Evolutionary conservation across 1,140 invertebrate species (phyloP).

Genomic region (Drosophila subpulchrella): DNA sequence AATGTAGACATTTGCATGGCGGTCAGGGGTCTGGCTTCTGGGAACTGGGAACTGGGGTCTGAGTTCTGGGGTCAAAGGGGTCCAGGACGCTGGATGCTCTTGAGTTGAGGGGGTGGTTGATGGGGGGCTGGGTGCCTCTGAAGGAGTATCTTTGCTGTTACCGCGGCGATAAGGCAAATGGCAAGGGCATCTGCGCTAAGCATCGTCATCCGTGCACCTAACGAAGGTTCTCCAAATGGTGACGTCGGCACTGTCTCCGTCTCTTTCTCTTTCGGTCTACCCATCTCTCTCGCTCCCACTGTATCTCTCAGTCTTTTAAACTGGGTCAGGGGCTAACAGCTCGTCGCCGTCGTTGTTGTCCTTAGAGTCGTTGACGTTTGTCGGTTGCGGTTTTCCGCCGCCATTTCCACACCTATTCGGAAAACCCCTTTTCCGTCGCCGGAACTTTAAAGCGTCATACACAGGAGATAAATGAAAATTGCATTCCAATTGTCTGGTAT

Average conservation of each 20-base stretch:
- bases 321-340: conserved; percentile 73
- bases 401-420: conserved; percentile 23
- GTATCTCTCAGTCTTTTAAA: conserved; percentile 48
- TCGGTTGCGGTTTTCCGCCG: conserved; percentile 44
- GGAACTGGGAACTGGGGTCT: no score
- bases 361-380: conserved; percentile 61
- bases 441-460: conserved; percentile 4
- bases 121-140: background rate
- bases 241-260: conserved; percentile 59
- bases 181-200: conserved; percentile 55
- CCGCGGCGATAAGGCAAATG: conserved; percentile 50
- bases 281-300: conserved; percentile 10
- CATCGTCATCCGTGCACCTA: conserved; percentile 42
- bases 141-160: conserved; percentile 34
- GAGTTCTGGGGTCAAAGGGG: background rate
- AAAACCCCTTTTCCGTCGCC: conserved; percentile 17
- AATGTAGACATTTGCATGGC: conserved; percentile 44
- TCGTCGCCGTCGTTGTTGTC: conserved; percentile 50
- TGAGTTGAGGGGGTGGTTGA: no score
- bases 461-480: conserved; percentile 1
- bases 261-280: conserved; percentile 1
- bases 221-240: conserved; percentile 67
- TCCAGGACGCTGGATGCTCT: background rate
- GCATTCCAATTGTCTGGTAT: background rate
- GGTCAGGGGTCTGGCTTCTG: background rate